Evolutionary conservation across 2,113 vertebrate genomes (phyloP).

Genomic region (Aptenodytes forsteri): DNA sequence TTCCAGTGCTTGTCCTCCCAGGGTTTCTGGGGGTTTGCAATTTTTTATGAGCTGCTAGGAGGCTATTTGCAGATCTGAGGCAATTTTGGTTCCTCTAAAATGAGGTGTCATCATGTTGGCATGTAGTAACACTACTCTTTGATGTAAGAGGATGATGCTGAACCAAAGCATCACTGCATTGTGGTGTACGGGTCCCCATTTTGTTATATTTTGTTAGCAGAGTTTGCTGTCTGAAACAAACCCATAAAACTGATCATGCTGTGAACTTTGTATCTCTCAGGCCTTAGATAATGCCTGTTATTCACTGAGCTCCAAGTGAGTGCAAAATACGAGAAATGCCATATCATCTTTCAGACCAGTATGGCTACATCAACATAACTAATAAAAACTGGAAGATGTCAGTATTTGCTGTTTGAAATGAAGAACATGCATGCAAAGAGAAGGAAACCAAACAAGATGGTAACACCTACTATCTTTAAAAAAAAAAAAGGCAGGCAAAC

Average conservation of each 20-base stretch:
- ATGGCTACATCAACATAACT: background rate
- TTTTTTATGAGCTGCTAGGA: background rate
- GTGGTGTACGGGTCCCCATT: background rate
- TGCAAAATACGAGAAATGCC: background rate
- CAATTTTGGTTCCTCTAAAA: background rate
- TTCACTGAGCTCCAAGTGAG: background rate
- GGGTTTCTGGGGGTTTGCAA: background rate
- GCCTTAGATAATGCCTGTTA: background rate
- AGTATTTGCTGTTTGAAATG: background rate
- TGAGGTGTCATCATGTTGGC: background rate
- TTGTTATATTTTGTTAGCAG: background rate
- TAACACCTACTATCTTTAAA: background rate
- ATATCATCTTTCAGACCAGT: background rate
- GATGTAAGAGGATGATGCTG: background rate
- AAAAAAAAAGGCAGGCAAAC: background rate
- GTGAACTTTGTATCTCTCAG: background rate
- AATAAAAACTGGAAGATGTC: background rate
- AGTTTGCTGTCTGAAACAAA: background rate
- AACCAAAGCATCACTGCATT: background rate
- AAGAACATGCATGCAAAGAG: background rate
- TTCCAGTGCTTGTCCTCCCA: background rate
- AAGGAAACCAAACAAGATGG: background rate
- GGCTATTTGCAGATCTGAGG: slow-evolving; percentile 3
- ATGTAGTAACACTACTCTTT: background rate
- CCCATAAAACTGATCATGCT: background rate